These are phyloP conservation scores for Archips xylosteana DNA, from an alignment of 2,888 invertebrate genomes.

Conservation along the genomic window DNA sequence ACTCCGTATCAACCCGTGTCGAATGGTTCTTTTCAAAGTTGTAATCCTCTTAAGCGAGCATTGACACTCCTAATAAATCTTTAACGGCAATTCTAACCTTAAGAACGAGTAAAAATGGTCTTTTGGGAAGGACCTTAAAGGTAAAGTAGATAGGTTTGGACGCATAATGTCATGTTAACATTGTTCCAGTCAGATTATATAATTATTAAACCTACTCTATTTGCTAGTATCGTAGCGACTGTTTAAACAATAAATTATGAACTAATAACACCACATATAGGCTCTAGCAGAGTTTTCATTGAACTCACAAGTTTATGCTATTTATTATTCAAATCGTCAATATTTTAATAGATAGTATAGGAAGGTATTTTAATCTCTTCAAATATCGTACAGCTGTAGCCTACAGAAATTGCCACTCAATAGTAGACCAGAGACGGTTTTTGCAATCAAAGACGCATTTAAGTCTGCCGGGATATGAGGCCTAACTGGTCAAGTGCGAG, in stretches of 20 bases:
- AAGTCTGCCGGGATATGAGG: not conserved
- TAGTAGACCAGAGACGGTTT: not conserved
- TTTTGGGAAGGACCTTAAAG: too few species aligned
- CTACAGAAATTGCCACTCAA: conserved; percentile 8
- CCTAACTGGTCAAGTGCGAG: too few species aligned
- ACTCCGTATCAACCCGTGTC: not conserved
- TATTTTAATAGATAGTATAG: not conserved
- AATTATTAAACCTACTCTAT: too few species aligned
- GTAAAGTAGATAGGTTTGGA: too few species aligned
- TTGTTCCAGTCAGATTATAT: too few species aligned
- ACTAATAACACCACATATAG: not conserved
- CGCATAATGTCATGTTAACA: too few species aligned
- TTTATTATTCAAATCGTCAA: not conserved
- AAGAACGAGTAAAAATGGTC: not conserved
- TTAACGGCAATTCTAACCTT: not conserved
- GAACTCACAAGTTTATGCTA: not conserved
- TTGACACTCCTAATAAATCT: conserved; percentile 5
- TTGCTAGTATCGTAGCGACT: too few species aligned
- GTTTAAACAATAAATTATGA: not conserved
- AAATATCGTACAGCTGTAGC: not conserved
- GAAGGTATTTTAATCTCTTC: not conserved
- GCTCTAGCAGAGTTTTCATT: not conserved
- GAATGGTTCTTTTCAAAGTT: conserved; percentile 10
- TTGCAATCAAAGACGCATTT: conserved; percentile 1
- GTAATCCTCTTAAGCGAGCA: conserved; percentile 5